A percentile compares a stretch with the other conserved stretches of the same genome.
Evolutionary conservation across 1,140 invertebrate species (phyloP).

Genomic region (Neotoxoptera formosana): DNA sequence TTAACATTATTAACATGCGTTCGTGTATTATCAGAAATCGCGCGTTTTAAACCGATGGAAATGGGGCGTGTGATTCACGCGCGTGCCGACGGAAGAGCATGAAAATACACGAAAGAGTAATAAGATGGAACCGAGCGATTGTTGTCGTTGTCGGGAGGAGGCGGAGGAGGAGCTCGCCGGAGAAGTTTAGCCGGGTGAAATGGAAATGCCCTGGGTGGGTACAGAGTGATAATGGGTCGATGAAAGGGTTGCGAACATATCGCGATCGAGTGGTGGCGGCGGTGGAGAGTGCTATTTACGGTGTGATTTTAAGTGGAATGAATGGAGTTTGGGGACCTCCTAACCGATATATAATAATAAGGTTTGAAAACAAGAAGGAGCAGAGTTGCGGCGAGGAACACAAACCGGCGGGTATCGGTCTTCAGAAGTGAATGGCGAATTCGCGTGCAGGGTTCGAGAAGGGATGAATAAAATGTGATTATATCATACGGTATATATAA

Average conservation of each 20-base stretch:
- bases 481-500: neutral
- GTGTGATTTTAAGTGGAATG: constrained; percentile 43
- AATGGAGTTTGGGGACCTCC: neutral
- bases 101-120: neutral
- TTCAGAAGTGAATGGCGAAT: neutral
- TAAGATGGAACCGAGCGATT: neutral
- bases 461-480: neutral
- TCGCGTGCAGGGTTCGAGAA: neutral
- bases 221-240: constrained; percentile 45
- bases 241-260: constrained; percentile 31
- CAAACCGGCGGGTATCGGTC: neutral
- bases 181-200: neutral
- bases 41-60: neutral
- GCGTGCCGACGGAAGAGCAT: neutral
- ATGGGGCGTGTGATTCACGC: constrained; percentile 1
- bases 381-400: neutral
- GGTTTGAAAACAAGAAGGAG: constrained; percentile 12
- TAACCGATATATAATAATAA: constrained; percentile 31
- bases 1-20: neutral
- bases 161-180: neutral
- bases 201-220: neutral
- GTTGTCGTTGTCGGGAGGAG: neutral
- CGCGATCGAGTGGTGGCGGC: neutral
- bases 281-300: constrained; percentile 7
- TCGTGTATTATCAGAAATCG: neutral